phyloP scores from a whole-genome alignment of 1,140 invertebrate species.

The Caenorhabditis briggsae region DNA sequence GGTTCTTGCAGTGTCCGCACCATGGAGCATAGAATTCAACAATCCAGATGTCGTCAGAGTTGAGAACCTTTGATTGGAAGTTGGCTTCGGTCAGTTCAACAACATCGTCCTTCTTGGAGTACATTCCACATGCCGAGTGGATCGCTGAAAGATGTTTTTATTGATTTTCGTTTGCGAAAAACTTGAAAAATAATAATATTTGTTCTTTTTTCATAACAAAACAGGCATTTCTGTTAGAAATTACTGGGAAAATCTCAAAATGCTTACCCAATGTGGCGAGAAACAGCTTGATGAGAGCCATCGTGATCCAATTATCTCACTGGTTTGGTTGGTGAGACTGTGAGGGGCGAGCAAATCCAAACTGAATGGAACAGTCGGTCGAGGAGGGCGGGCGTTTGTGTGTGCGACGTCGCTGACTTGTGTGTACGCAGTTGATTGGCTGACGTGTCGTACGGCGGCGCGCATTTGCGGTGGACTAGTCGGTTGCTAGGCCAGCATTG shows the following conservation, averaged over 20 bases:
- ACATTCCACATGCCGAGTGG: constrained; percentile 81
- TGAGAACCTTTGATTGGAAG: constrained; percentile 88
- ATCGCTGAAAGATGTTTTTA: constrained; percentile 38
- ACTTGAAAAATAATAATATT: no score
- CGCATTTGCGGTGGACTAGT: neutral
- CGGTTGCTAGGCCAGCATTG: neutral
- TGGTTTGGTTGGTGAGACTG: neutral
- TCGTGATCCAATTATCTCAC: neutral
- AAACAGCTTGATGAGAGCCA: constrained; percentile 30
- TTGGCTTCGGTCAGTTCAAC: constrained; percentile 90
- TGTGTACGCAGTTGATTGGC: constrained; percentile 36
- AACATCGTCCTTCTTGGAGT: constrained; percentile 87
- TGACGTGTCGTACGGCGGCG: constrained; percentile 39
- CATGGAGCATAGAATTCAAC: constrained; percentile 95
- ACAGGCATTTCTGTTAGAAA: neutral
- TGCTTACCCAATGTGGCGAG: constrained; percentile 26
- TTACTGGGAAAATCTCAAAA: neutral
- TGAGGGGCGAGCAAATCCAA: constrained; percentile 34
- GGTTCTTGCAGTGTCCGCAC: constrained; percentile 81
- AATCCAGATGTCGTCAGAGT: constrained; percentile 89
- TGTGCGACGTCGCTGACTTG: neutral
- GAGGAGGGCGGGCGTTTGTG: neutral
- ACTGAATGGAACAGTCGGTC: neutral
- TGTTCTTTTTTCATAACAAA: no score
- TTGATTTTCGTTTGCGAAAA: no score